Evolutionary conservation across 2,888 invertebrate genomes (phyloP), one percentile per base, ranked within the genome.

Genomic region (Drosophila algonquin): DNA sequence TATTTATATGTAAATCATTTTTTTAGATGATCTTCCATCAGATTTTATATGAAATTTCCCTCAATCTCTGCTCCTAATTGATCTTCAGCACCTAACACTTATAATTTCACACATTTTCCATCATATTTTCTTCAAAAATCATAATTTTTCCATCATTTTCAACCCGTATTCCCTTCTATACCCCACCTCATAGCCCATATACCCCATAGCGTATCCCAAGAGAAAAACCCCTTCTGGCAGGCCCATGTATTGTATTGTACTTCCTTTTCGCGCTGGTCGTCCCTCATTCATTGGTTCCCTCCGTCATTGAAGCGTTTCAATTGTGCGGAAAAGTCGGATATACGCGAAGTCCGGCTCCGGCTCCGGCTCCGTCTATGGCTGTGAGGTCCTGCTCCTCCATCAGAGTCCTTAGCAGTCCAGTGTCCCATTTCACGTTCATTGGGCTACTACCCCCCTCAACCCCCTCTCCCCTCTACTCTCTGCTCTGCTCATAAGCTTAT

Each of bases 241-340:
- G 35, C 40, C 14, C 40, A 14, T 40, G 35, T 5, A 40, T 40
- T 48, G 24, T 56, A 62, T 70, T 76, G 76, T 76, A 61, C 71
- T 65, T 79, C 62, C 72, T 40, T 72, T 72, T 72, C 69, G 75
- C 75, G 61, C 64, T 47, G 47, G n/a, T 40, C 47, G 76, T 76
- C 67, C 79, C 68, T 78, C 78, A 73, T 68, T 79, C 81, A 76
- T 79, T 75, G 68, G 68, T 56, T 40, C 64, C 80, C 67, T 71
- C 18, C 18, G 18, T 79, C 79, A 80, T 87, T 87, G 77, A 78
- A 76, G 78, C 81, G 77, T 82, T 85, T 82, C 85, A 87, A 87
- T 87, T 85, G 85, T 84, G 82, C 80, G 86, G 86, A 87, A 40
- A 87, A 85, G 79, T 81, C 72, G 65, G 65, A 68, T 54, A 61